Evolutionary conservation across 2,888 invertebrate species (phyloP).

Genomic region (Pyrrhia umbra): DNA sequence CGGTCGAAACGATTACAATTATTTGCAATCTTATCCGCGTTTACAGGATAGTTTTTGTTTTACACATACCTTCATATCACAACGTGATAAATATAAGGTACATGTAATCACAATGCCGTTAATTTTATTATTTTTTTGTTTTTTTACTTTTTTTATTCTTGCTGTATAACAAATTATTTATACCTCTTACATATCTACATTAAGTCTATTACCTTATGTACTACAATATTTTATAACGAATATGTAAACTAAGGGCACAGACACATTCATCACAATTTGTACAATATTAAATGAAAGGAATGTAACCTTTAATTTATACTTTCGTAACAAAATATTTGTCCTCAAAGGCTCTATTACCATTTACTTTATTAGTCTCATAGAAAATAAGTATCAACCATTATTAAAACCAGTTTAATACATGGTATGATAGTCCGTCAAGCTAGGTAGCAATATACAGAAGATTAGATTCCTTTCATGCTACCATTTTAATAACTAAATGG

Average conservation of each 20-base stretch:
- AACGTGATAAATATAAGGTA: conserved; percentile 74
- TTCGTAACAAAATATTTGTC: conserved; percentile 86
- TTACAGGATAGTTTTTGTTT: conserved; percentile 86
- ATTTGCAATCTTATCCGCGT: conserved; percentile 85
- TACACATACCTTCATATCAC: conserved; percentile 76
- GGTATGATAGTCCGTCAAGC: conserved; percentile 81
- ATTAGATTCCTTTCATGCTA: conserved; percentile 87
- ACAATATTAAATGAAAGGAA: conserved; percentile 88
- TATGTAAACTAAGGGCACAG: conserved; percentile 90
- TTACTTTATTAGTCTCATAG: conserved; percentile 84
- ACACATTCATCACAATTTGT: conserved; percentile 89
- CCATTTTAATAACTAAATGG: conserved; percentile 71
- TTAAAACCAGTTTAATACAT: conserved; percentile 90
- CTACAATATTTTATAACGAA: conserved; percentile 88
- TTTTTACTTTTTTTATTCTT: conserved; percentile 67
- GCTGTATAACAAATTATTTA: conserved; percentile 68
- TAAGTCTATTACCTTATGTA: conserved; percentile 83
- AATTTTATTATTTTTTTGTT: conserved; percentile 63
- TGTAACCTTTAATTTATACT: conserved; percentile 90
- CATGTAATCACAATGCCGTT: conserved; percentile 86
- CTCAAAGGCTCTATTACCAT: conserved; percentile 74
- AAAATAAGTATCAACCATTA: conserved; percentile 85
- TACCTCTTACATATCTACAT: conserved; percentile 79
- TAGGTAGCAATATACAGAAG: conserved; percentile 80
- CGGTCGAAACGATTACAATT: conserved; percentile 89